Conservation (phyloP, 1,140 invertebrate genomes). For the Melitaea cinxia region DNA sequence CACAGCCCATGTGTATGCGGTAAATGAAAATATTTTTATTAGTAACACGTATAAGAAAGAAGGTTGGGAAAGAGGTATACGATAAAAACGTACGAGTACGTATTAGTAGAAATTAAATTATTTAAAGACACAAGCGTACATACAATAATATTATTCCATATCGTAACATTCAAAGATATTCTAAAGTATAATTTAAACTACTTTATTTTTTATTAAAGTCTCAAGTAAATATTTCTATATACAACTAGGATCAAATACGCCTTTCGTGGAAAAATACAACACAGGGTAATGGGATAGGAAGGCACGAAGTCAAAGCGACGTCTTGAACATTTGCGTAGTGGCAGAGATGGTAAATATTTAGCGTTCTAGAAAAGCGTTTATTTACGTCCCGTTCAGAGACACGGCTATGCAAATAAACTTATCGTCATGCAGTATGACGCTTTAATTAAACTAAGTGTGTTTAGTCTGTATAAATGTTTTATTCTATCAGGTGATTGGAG, state of each 20-base stretch:
- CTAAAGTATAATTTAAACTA: too few species aligned
- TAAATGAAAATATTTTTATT: too few species aligned
- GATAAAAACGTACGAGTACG: too few species aligned
- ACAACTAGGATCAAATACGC: not conserved
- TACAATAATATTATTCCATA: too few species aligned
- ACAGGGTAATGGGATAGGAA: conserved; percentile 42
- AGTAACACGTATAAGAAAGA: too few species aligned
- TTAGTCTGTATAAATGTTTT: conserved; percentile 39
- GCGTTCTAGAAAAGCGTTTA: conserved; percentile 54
- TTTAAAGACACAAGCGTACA: too few species aligned
- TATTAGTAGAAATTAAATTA: too few species aligned
- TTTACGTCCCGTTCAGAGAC: conserved; percentile 45
- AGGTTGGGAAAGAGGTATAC: too few species aligned
- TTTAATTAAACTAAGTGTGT: conserved; percentile 51
- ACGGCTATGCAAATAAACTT: conserved; percentile 47
- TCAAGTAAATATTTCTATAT: too few species aligned
- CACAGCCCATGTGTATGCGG: too few species aligned
- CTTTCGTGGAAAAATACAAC: conserved; percentile 41
- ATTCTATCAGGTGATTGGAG: conserved; percentile 31
- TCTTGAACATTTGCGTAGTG: conserved; percentile 58
- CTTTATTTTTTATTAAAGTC: too few species aligned
- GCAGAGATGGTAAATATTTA: conserved; percentile 55
- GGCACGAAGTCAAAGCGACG: conserved; percentile 40
- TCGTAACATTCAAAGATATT: too few species aligned
- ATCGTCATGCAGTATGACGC: conserved; percentile 48